phyloP scores from a whole-genome alignment of 2,888 invertebrate species.

The Eremobia ochroleuca region DNA sequence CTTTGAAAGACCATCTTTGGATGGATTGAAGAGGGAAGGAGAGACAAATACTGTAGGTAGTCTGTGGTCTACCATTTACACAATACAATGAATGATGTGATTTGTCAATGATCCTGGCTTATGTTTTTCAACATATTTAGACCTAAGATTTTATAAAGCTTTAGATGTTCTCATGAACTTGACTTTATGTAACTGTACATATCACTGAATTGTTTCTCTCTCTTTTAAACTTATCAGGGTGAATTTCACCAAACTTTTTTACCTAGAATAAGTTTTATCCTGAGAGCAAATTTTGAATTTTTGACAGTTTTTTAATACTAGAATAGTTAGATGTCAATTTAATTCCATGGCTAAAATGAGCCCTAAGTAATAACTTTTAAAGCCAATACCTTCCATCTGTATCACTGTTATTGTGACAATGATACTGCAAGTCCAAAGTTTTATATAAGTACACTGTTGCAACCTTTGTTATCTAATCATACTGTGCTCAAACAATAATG shows the following conservation, averaged over 20 bases:
- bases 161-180: too few species aligned
- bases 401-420: slow-evolving; percentile 6
- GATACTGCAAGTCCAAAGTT: slow-evolving; percentile 41
- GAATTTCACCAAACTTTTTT: background rate
- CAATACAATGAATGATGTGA: too few species aligned
- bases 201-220: background rate
- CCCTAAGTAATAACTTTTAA: background rate
- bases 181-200: background rate
- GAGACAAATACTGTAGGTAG: too few species aligned
- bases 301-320: background rate
- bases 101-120: background rate
- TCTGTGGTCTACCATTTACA: too few species aligned
- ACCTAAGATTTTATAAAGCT: background rate
- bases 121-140: background rate
- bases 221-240: background rate
- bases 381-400: background rate
- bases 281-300: background rate
- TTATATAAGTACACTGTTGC: slow-evolving; percentile 5
- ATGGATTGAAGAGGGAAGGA: too few species aligned
- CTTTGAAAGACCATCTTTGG: too few species aligned
- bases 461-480: slow-evolving; percentile 54
- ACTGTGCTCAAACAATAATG: slow-evolving; percentile 4
- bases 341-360: background rate
- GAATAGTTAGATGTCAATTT: background rate
- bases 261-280: background rate